A percentile compares a stretch with the other conserved stretches of the same genome.
phyloP scores from a whole-genome alignment of 2,113 vertebrate genomes.

The Eurypyga helias region DNA sequence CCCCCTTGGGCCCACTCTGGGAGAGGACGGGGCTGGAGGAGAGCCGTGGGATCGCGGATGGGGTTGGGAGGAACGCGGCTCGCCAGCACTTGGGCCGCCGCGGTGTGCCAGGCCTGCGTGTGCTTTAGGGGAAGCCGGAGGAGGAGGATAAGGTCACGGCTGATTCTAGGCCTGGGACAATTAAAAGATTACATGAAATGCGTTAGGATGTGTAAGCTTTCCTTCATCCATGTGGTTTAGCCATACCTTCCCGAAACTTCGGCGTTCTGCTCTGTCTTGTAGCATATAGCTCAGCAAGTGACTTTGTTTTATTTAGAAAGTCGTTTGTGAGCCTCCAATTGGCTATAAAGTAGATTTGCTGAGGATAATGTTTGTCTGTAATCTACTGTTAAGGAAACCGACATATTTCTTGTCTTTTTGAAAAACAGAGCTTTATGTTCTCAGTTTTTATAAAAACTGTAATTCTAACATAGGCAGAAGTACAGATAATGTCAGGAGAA shows the following conservation, averaged over 20 bases:
- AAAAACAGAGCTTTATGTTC: neutral
- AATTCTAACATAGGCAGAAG: neutral
- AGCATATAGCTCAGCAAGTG: rapidly evolving
- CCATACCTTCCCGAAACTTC: neutral
- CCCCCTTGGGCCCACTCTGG: neutral
- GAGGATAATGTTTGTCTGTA: rapidly evolving
- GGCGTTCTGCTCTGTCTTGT: too few relatives aligned
- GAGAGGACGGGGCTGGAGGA: neutral
- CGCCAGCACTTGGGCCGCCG: too few relatives aligned
- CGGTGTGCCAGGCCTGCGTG: neutral
- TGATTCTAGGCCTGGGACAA: neutral
- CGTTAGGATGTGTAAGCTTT: neutral
- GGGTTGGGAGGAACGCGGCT: too few relatives aligned
- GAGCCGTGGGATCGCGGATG: too few relatives aligned
- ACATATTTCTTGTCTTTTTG: neutral
- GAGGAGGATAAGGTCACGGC: neutral
- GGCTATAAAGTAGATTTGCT: neutral
- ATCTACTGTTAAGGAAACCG: rapidly evolving
- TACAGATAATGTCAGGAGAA: neutral
- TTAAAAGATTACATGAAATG: neutral
- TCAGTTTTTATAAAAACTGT: neutral
- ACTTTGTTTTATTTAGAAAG: neutral
- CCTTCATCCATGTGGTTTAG: neutral
- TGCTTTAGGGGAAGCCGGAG: neutral
- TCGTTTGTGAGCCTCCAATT: neutral